These are phyloP conservation scores for Darevskia nairensis DNA, from an alignment of 2,797 vertebrate genomes.

Conservation along the genomic window DNA sequence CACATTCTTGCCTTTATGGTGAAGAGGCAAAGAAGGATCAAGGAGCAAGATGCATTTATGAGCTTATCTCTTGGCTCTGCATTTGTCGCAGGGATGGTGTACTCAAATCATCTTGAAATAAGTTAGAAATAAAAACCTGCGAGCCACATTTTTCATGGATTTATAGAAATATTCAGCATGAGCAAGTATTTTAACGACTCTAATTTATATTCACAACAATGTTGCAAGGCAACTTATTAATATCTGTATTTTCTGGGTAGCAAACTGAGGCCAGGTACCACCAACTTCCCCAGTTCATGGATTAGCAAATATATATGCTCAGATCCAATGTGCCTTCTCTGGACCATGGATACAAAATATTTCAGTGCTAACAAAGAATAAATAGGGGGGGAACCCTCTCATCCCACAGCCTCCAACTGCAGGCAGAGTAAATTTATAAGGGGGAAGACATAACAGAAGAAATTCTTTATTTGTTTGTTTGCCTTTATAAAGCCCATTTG, in stretches of 20 bases:
- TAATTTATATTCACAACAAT: not conserved
- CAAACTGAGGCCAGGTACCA: not conserved
- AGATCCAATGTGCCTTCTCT: not conserved
- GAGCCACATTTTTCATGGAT: not conserved
- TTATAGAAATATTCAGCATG: not conserved
- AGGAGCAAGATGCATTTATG: not conserved
- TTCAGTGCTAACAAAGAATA: slow-evolving; percentile 27
- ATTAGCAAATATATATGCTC: not conserved
- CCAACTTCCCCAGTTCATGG: not conserved
- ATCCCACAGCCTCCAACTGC: slow-evolving; percentile 52
- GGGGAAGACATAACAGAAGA: slow-evolving; percentile 76
- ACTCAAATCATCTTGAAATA: not conserved
- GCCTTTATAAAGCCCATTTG: slow-evolving; percentile 83
- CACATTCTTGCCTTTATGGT: not conserved
- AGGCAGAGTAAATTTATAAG: slow-evolving; percentile 77
- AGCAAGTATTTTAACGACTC: not conserved
- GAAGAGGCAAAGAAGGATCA: too few relatives aligned
- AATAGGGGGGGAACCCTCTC: slow-evolving; percentile 24
- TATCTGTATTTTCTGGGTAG: not conserved
- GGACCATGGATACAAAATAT: slow-evolving; percentile 53
- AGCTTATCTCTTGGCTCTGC: not conserved
- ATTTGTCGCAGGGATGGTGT: not conserved
- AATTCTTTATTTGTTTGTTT: slow-evolving; percentile 85
- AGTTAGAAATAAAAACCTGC: not conserved
- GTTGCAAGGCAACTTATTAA: not conserved